Percentiles rank a stretch among this genome's conserved stretches.
These are phyloP conservation scores for Colletes latitarsis DNA, from an alignment of 1,140 invertebrate species.

Conservation along the genomic window DNA sequence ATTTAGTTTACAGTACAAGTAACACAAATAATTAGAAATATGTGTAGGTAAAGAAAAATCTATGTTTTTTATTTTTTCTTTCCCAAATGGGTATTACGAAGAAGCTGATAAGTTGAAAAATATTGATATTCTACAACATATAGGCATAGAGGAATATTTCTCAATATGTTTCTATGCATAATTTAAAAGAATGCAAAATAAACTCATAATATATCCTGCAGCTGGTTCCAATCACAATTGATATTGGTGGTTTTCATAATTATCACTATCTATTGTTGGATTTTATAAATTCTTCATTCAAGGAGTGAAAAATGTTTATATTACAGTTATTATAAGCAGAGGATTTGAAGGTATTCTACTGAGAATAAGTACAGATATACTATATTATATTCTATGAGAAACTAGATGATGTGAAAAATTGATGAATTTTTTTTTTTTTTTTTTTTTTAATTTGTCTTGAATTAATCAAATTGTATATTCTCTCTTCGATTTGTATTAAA, in stretches of 20 bases:
- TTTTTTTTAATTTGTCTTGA: slow-evolving; percentile 40
- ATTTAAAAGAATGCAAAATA: slow-evolving; percentile 52
- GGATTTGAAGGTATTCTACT: slow-evolving; percentile 66
- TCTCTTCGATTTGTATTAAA: not conserved
- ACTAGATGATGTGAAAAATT: slow-evolving; percentile 48
- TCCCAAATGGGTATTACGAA: slow-evolving; percentile 46
- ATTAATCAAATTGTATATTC: slow-evolving; percentile 28
- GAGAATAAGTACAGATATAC: slow-evolving; percentile 44
- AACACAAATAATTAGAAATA: slow-evolving; percentile 48
- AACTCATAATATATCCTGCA: slow-evolving; percentile 50
- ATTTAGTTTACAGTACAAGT: slow-evolving; percentile 52
- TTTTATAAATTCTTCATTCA: slow-evolving; percentile 71
- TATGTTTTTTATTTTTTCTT: slow-evolving; percentile 36
- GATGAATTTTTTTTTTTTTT: slow-evolving; percentile 9
- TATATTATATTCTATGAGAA: slow-evolving; percentile 48
- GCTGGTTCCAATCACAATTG: slow-evolving; percentile 53
- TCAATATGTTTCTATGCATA: slow-evolving; percentile 41
- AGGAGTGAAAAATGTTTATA: slow-evolving; percentile 67
- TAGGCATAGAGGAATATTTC: slow-evolving; percentile 21
- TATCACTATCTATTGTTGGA: slow-evolving; percentile 69
- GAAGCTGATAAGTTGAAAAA: slow-evolving; percentile 33
- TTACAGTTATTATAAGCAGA: slow-evolving; percentile 69
- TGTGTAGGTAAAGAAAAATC: slow-evolving; percentile 31
- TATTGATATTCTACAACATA: slow-evolving; percentile 31
- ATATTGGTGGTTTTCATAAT: slow-evolving; percentile 62